These are phyloP conservation scores for Pan troglodytes DNA, from an alignment of 2,113 vertebrate species.

Conservation along the genomic window NHGRI_mPanTro3-v2.1_pri NC_072421.2:128645001-128645500, in stretches of 20 bases:
- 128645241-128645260: background rate
- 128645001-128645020: background rate
- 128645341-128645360: background rate
- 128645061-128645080: background rate
- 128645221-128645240: background rate
- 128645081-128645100: background rate
- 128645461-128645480: background rate
- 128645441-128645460: background rate
- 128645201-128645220: background rate
- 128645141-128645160: background rate
- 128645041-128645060: background rate
- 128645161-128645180: background rate
- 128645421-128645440: background rate
- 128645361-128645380: background rate
- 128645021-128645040: background rate
- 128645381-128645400: background rate
- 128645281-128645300: background rate
- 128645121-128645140: background rate
- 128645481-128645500: background rate
- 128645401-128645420: background rate
- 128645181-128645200: background rate
- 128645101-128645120: background rate
- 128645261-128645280: slow-evolving; percentile 4
- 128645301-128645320: background rate
- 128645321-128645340: background rate